phyloP scores from a whole-genome alignment of 2,113 vertebrate genomes.

The Leptosomus discolor region DNA sequence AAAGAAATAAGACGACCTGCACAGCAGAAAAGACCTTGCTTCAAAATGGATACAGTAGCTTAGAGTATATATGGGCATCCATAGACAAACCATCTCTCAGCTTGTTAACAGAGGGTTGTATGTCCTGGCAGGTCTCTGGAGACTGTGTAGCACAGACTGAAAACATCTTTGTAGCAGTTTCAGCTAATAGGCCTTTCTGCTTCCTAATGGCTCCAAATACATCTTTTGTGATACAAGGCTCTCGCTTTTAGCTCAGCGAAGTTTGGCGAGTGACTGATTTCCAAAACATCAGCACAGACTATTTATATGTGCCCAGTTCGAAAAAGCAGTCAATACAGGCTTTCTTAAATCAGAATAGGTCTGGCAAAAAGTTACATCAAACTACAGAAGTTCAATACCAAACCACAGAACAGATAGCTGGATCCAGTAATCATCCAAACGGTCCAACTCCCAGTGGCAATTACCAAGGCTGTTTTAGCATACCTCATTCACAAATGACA shows the following conservation, averaged over 20 bases:
- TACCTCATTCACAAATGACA: background rate
- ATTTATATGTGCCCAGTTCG: background rate
- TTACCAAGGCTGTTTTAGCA: background rate
- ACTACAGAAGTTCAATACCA: background rate
- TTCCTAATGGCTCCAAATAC: slow-evolving; percentile 33
- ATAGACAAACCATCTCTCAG: background rate
- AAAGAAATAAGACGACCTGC: background rate
- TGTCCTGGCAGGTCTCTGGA: slow-evolving; percentile 1
- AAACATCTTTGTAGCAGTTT: background rate
- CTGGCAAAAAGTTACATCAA: background rate
- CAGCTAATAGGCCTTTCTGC: slow-evolving; percentile 24
- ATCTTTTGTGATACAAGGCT: background rate
- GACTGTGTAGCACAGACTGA: background rate
- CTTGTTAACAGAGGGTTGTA: background rate
- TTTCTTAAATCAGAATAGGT: background rate
- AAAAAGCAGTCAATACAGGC: background rate
- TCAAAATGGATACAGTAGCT: background rate
- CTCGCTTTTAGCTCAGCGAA: background rate
- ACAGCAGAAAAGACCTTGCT: background rate
- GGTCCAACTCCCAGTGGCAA: background rate
- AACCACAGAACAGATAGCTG: background rate
- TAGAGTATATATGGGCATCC: background rate
- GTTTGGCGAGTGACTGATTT: background rate
- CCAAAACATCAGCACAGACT: background rate
- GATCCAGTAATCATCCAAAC: background rate